These are phyloP conservation scores for Philereme transversata DNA, from an alignment of 2,888 invertebrate species.

Conservation along the genomic window DNA sequence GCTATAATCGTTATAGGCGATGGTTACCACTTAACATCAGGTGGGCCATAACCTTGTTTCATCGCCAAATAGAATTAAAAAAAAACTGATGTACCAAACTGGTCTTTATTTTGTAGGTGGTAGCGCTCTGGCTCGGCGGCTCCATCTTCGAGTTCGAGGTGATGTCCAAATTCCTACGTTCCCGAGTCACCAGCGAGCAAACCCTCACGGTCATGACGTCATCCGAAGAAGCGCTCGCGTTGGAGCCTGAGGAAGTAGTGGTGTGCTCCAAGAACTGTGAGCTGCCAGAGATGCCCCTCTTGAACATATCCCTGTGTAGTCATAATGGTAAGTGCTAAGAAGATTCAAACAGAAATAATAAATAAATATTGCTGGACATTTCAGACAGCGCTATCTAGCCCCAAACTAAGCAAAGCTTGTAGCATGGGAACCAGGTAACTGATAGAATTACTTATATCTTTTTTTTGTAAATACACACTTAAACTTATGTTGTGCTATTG, in stretches of 20 bases:
- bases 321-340: constrained; percentile 56
- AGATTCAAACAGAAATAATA: not conserved
- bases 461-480: too few species aligned
- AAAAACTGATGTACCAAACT: not conserved
- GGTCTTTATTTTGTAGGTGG: constrained; percentile 52
- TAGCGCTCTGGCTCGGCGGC: constrained; percentile 75
- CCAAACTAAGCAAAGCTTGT: too few species aligned
- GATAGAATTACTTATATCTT: too few species aligned
- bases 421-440: too few species aligned
- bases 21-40: too few species aligned
- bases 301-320: constrained; percentile 66
- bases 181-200: constrained; percentile 55
- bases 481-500: too few species aligned
- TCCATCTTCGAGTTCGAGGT: constrained; percentile 63
- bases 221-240: constrained; percentile 64
- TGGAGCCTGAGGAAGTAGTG: constrained; percentile 70
- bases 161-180: constrained; percentile 59
- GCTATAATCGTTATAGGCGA: too few species aligned
- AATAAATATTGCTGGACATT: too few species aligned
- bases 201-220: constrained; percentile 63
- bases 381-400: too few species aligned
- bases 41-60: too few species aligned
- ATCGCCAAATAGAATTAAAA: too few species aligned
- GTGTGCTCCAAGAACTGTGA: constrained; percentile 64
- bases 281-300: constrained; percentile 69